phyloP scores from a whole-genome alignment of 2,888 invertebrate genomes.

The Lamellibrachia columna region DNA sequence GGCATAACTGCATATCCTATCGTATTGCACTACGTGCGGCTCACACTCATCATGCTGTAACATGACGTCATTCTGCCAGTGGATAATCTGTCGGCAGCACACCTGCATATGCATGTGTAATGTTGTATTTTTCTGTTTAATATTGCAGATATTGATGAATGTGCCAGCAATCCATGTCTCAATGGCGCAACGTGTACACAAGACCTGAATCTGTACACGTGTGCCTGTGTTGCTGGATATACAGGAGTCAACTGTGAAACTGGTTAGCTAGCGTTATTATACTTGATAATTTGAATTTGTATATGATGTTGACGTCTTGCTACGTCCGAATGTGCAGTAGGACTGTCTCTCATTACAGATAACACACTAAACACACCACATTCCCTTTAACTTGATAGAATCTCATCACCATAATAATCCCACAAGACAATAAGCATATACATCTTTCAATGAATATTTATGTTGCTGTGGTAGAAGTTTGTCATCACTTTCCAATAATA shows the following conservation, averaged over 20 bases:
- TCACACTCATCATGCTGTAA: too few relatives aligned
- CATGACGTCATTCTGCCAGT: too few relatives aligned
- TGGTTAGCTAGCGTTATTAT: neutral
- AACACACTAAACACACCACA: neutral
- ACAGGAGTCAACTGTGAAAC: conserved; percentile 24
- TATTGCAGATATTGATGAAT: conserved; percentile 19
- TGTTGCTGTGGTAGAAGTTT: too few relatives aligned
- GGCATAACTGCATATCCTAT: too few relatives aligned
- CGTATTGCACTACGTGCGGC: too few relatives aligned
- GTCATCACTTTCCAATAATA: too few relatives aligned
- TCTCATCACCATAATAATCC: neutral
- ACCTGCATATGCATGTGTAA: neutral
- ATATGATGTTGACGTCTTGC: neutral
- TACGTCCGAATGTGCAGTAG: neutral
- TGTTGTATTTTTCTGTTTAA: neutral
- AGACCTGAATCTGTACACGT: neutral
- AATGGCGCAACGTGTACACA: conserved; percentile 18
- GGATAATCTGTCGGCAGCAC: neutral
- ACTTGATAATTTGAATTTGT: neutral
- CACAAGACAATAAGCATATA: neutral
- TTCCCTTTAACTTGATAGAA: neutral
- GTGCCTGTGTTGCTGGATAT: conserved; percentile 21
- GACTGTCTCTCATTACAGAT: neutral
- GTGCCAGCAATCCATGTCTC: conserved; percentile 20
- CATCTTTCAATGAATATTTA: too few relatives aligned